Evolutionary conservation across 2,797 vertebrate species (phyloP).

Genomic region (Sebastiscus albofasciatus): DNA sequence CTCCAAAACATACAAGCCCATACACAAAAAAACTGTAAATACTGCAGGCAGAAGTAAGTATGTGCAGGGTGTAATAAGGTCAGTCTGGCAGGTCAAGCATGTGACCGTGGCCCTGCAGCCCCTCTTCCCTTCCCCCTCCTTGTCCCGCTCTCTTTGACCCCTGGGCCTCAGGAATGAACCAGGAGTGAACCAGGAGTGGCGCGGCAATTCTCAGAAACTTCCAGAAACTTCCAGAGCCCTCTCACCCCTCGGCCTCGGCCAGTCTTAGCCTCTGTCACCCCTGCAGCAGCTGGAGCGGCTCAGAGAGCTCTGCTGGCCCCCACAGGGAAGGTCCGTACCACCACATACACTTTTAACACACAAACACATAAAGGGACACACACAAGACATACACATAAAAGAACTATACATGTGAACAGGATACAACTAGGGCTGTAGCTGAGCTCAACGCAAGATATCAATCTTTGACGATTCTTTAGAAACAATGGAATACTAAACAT

Average conservation of each 20-base stretch:
- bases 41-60: constrained; percentile 44
- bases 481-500: too few species aligned
- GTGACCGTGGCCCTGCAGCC: constrained; percentile 68
- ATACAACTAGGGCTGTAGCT: neutral
- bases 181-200: constrained; percentile 68
- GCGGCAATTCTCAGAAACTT: constrained; percentile 73
- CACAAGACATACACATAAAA: neutral
- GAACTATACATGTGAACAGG: neutral
- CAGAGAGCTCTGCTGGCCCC: constrained; percentile 54
- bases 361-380: neutral
- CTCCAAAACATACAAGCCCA: neutral
- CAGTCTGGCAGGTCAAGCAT: constrained; percentile 76
- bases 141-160: constrained; percentile 60
- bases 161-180: constrained; percentile 72
- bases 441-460: too few species aligned
- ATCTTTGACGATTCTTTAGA: too few species aligned
- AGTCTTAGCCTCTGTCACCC: constrained; percentile 68
- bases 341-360: constrained; percentile 55
- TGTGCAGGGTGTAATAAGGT: constrained; percentile 65
- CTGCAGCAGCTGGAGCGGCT: constrained; percentile 75
- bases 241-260: constrained; percentile 54
- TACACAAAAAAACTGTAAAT: constrained; percentile 18
- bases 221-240: constrained; percentile 67
- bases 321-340: constrained; percentile 41
- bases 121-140: constrained; percentile 6